Evolutionary conservation across 2,888 invertebrate species (phyloP).

Genomic region (Danaus chrysippus): DNA sequence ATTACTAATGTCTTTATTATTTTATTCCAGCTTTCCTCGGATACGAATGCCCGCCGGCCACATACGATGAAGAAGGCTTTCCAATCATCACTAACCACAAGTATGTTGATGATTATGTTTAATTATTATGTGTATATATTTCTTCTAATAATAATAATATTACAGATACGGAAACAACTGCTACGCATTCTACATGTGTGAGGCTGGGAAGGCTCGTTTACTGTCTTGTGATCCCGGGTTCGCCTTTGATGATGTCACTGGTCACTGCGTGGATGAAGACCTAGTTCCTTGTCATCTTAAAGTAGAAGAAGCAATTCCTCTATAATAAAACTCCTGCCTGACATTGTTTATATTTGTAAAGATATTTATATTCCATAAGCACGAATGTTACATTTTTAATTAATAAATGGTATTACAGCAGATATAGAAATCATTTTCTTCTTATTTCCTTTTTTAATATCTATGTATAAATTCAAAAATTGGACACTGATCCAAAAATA

Average conservation of each 20-base stretch:
- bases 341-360: no score
- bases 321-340: no score
- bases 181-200: slow-evolving; percentile 56
- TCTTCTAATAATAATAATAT: slow-evolving; percentile 2
- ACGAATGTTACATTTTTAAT: no score
- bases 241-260: slow-evolving; percentile 46
- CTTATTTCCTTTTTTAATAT: no score
- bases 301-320: not conserved
- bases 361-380: no score
- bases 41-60: slow-evolving; percentile 50
- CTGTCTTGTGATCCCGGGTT: slow-evolving; percentile 54
- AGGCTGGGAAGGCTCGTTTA: slow-evolving; percentile 44
- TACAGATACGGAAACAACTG: slow-evolving; percentile 52
- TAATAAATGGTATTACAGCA: no score
- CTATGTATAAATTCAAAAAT: no score
- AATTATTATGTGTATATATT: no score
- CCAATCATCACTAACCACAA: slow-evolving; percentile 45
- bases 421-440: no score
- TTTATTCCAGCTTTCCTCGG: slow-evolving; percentile 50
- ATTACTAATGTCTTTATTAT: not conserved
- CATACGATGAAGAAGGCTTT: slow-evolving; percentile 41
- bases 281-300: slow-evolving; percentile 22
- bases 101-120: slow-evolving; percentile 36
- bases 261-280: slow-evolving; percentile 45
- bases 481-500: no score